Percentiles rank a stretch among this genome's conserved stretches.
Evolutionary conservation across 2,888 invertebrate species (phyloP).

Genomic region (Congeria kusceri): DNA sequence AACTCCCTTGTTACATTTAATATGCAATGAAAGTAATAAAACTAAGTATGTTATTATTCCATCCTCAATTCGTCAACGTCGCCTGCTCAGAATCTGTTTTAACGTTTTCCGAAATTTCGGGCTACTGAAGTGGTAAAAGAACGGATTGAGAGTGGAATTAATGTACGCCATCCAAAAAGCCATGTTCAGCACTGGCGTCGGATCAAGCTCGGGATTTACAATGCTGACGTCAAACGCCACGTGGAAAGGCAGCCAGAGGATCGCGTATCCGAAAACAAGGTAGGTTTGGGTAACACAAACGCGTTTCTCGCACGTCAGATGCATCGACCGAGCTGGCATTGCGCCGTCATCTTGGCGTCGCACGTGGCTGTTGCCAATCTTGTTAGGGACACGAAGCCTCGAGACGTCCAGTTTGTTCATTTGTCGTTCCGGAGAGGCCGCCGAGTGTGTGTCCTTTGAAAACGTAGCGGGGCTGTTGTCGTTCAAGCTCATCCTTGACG

Average conservation of each 20-base stretch:
- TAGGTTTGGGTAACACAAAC: slow-evolving; percentile 74
- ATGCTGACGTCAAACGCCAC: slow-evolving; percentile 75
- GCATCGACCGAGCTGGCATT: background rate
- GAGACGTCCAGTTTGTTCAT: slow-evolving; percentile 3
- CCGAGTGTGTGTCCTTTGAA: background rate
- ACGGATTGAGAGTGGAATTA: slow-evolving; percentile 78
- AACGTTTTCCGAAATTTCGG: slow-evolving; percentile 72
- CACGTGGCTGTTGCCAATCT: background rate
- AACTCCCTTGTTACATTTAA: no score
- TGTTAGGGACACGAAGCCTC: background rate
- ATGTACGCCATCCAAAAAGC: slow-evolving; percentile 79
- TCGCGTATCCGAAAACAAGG: slow-evolving; percentile 73
- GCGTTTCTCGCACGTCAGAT: slow-evolving; percentile 41
- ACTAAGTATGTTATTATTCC: no score
- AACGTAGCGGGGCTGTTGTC: no score
- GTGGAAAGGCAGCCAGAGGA: slow-evolving; percentile 79
- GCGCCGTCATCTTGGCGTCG: no score
- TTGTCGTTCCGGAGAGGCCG: background rate
- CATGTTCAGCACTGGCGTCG: slow-evolving; percentile 60
- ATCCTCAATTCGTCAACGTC: background rate
- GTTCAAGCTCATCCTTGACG: no score
- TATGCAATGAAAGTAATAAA: no score
- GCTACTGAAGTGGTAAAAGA: slow-evolving; percentile 77
- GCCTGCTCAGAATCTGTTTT: slow-evolving; percentile 43
- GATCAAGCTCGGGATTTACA: slow-evolving; percentile 63